Evolutionary conservation across 2,888 invertebrate genomes (phyloP), one percentile per base, ranked within the genome.

Genomic region (Chloroclysta siterata): DNA sequence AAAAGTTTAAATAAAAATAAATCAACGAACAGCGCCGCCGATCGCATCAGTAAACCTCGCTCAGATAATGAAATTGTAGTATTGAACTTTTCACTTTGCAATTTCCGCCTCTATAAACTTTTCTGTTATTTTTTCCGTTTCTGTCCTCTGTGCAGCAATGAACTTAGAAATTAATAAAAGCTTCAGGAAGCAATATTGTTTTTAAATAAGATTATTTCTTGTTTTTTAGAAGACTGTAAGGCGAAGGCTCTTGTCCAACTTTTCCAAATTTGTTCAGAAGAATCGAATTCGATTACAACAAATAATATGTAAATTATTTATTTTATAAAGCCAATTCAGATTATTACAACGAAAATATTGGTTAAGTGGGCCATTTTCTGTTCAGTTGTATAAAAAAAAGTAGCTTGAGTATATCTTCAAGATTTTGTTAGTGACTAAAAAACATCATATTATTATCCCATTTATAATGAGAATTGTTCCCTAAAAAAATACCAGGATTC

Each of bases 31-130:
- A 10, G 17, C 28, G 28, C 51, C 53, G 48, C 65, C 52, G 29
- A 57, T 47, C 58, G 65, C 53, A 42, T 56, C 61, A 48, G 29
- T 58, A 51, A 51, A 57, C 53, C 42, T 47, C 52, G 53, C 51
- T 33, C 17, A 53, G 29, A 66, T 78, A 75, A 76, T 71, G 48
- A 77, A 72, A 76, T 76, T 74, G 71, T 78, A 73, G 64, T 73
- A 74, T 80, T 74, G 72, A 78, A 81, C 78, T 79, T 82, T 78
- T 70, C 71, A 79, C 76, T 82, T 77, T 62, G 73, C 72, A 74
- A 79, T 80, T 70, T 73, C 74, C 75, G 63, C 68, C 65, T 50
- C 55, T 57, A 63, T 65, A 65, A 69, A 33, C 60, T 64, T 67
- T 60, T 66, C 58, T 53, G 60, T 11, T 39, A 53, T 51, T 46